phyloP scores from a whole-genome alignment of 2,888 invertebrate species.

The Drosophila robusta region DNA sequence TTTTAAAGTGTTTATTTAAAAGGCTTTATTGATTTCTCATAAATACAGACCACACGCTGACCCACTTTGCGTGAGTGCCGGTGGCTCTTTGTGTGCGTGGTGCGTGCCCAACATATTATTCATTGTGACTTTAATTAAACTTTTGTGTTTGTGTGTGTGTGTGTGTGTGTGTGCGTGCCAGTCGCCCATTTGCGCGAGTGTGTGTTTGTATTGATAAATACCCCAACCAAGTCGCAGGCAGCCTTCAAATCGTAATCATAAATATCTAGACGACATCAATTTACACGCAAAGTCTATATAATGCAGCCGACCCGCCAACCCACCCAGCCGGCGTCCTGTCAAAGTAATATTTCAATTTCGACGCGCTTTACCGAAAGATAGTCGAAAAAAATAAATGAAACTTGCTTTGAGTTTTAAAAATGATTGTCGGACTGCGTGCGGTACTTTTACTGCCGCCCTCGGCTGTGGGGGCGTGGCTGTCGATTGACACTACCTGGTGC shows the following conservation, averaged over 20 bases:
- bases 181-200: constrained; percentile 44
- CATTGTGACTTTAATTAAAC: constrained; percentile 76
- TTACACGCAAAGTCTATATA: constrained; percentile 63
- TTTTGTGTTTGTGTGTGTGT: constrained; percentile 22
- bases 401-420: constrained; percentile 12
- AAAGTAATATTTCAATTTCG: constrained; percentile 18
- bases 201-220: constrained; percentile 22
- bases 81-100: constrained; percentile 19
- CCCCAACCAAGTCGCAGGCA: constrained; percentile 9
- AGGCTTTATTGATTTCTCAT: constrained; percentile 65
- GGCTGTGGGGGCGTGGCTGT: constrained; percentile 9
- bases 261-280: constrained; percentile 61
- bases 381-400: neutral
- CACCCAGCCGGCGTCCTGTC: too few species aligned
- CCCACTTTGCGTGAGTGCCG: constrained; percentile 62
- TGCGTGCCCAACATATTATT: constrained; percentile 56
- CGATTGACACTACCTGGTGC: constrained; percentile 47
- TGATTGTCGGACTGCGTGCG: constrained; percentile 2
- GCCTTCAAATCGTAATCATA: constrained; percentile 44
- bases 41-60: constrained; percentile 68
- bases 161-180: constrained; percentile 50
- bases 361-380: neutral
- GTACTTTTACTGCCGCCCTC: neutral
- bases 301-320: neutral
- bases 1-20: constrained; percentile 9